phyloP scores from a whole-genome alignment of 2,888 invertebrate genomes.

The Macaria notata region DNA sequence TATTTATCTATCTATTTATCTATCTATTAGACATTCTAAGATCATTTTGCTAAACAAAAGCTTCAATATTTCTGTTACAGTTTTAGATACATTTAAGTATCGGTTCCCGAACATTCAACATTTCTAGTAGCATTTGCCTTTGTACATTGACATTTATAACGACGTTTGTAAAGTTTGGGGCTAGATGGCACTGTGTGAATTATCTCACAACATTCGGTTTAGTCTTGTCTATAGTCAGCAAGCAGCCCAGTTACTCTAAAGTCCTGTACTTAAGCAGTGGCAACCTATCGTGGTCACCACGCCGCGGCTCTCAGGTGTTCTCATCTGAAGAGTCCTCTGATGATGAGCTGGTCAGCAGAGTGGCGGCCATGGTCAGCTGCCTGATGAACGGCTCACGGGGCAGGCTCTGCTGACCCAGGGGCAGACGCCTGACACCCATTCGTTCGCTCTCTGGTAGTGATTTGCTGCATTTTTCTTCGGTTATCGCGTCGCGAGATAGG shows the following conservation, averaged over 20 bases:
- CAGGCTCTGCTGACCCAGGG: slow-evolving; percentile 80
- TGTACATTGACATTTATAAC: no score
- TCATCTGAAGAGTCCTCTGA: slow-evolving; percentile 77
- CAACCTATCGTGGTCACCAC: slow-evolving; percentile 77
- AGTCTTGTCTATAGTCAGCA: background rate
- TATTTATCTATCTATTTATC: no score
- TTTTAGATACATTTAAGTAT: no score
- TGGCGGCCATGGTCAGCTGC: slow-evolving; percentile 83
- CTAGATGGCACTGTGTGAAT: no score
- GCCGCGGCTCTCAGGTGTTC: slow-evolving; percentile 76
- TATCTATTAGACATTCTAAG: no score
- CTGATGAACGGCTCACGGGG: slow-evolving; percentile 83
- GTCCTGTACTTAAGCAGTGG: slow-evolving; percentile 76
- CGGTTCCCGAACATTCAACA: no score
- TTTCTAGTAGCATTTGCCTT: no score
- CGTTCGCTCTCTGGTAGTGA: slow-evolving; percentile 83
- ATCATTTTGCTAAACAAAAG: no score
- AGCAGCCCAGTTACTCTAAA: slow-evolving; percentile 52
- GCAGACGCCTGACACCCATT: slow-evolving; percentile 74
- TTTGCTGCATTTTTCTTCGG: slow-evolving; percentile 86
- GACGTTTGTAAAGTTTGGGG: no score
- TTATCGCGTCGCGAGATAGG: slow-evolving; percentile 86
- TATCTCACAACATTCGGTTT: no score
- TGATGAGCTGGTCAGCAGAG: slow-evolving; percentile 85
- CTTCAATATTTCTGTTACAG: no score